Conservation (phyloP, 2,113 vertebrate species). For the Meleagris gallopavo region DNA sequence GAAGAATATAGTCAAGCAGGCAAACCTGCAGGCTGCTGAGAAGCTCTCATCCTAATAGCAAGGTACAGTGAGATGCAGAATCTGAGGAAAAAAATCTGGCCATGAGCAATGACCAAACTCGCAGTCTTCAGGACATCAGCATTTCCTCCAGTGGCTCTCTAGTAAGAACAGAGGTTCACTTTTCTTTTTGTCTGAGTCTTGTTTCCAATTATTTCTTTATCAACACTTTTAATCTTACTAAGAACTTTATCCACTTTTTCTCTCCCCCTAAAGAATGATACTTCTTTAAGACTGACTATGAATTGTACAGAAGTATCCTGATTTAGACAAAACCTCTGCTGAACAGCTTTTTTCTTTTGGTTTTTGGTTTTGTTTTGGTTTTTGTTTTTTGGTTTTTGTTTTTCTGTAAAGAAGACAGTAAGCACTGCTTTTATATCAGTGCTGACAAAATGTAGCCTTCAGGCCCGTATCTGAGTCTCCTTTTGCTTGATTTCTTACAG, state of each 20-base stretch:
- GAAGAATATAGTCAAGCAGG: background rate
- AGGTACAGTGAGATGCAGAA: background rate
- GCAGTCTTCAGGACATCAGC: background rate
- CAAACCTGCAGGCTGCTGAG: background rate
- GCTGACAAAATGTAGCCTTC: background rate
- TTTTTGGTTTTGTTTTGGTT: background rate
- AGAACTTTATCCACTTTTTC: background rate
- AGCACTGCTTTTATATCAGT: background rate
- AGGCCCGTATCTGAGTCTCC: background rate
- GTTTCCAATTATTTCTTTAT: background rate
- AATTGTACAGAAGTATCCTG: background rate
- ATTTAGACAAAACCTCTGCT: background rate
- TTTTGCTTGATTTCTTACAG: constrained; percentile 15
- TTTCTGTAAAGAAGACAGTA: background rate
- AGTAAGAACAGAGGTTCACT: background rate
- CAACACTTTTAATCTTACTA: background rate
- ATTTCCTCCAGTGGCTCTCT: background rate
- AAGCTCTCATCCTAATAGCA: background rate
- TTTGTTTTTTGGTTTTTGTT: background rate
- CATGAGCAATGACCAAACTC: background rate
- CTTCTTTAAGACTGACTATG: background rate
- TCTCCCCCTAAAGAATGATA: background rate
- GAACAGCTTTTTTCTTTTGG: background rate
- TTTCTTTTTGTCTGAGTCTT: background rate
- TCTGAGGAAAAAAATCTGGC: background rate